Evolutionary conservation across 2,113 vertebrate species (phyloP).

Genomic region (Myotis brandtii): DNA sequence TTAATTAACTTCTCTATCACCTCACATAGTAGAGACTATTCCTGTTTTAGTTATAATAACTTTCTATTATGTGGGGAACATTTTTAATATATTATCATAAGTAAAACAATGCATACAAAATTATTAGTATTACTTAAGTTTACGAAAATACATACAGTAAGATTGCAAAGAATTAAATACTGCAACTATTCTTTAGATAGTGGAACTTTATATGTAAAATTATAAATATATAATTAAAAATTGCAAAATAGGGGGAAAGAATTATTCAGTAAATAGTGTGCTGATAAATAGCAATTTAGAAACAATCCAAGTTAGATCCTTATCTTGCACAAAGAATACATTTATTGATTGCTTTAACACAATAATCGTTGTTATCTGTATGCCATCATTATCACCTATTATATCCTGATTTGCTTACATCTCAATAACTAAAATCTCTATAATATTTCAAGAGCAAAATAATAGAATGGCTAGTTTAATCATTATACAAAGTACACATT

Average conservation of each 20-base stretch:
- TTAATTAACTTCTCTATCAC: background rate
- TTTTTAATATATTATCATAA: slow-evolving; percentile 18
- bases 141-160: background rate
- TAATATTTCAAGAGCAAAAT: background rate
- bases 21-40: background rate
- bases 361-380: background rate
- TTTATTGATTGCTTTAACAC: slow-evolving; percentile 16
- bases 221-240: background rate
- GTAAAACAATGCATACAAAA: background rate
- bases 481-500: background rate
- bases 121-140: background rate
- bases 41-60: background rate
- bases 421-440: slow-evolving; percentile 3
- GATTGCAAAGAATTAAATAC: background rate
- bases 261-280: slow-evolving; percentile 11
- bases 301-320: background rate
- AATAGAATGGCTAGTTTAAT: background rate
- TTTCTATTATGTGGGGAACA: background rate
- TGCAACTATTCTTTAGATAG: background rate
- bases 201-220: background rate
- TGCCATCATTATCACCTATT: background rate
- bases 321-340: background rate
- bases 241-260: background rate
- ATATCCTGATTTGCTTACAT: background rate
- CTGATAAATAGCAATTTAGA: slow-evolving; percentile 1